phyloP scores from a whole-genome alignment of 2,797 vertebrate genomes.

The Alcedo quadribrachys region DNA sequence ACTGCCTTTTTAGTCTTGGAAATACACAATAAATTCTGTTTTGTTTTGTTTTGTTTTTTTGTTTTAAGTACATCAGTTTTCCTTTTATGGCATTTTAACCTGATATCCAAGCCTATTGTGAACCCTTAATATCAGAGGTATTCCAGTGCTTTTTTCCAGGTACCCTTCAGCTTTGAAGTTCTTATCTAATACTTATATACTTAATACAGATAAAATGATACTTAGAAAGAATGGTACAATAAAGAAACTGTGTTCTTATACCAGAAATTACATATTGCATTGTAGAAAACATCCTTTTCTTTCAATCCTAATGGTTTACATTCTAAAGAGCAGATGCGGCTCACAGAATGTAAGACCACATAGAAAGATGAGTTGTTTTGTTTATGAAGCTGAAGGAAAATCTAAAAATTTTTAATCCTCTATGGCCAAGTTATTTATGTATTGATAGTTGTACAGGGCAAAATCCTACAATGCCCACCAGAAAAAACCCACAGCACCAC shows the following conservation, averaged over 20 bases:
- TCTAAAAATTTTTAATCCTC: background rate
- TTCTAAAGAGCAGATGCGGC: background rate
- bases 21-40: background rate
- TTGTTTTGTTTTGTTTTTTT: background rate
- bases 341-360: background rate
- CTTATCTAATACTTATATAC: background rate
- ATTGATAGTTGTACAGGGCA: background rate
- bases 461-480: background rate
- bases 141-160: background rate
- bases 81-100: background rate
- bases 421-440: background rate
- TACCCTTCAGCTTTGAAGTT: background rate
- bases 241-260: background rate
- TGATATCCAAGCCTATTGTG: background rate
- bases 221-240: background rate
- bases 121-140: background rate
- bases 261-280: background rate
- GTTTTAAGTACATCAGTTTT: background rate
- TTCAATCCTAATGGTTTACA: background rate
- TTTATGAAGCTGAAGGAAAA: background rate
- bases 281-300: background rate
- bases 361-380: background rate
- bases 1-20: background rate
- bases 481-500: accelerated
- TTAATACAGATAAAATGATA: background rate